Conservation (phyloP, 2,888 invertebrate species). For the Agrotis clavis region DNA sequence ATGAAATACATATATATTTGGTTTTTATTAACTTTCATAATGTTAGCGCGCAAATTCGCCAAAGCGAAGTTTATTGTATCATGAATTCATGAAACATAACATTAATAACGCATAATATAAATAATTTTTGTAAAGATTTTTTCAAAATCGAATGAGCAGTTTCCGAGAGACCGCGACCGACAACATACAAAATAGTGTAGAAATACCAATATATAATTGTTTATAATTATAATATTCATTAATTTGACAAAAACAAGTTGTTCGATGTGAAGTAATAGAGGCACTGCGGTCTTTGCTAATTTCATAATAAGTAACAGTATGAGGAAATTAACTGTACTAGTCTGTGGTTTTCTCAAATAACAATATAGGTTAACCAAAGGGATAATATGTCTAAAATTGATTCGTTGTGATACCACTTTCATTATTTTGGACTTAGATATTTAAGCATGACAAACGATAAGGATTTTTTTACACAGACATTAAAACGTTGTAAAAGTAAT, state of each 20-base stretch:
- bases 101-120: no score
- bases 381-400: not conserved
- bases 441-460: not conserved
- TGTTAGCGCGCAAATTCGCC: no score
- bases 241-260: conserved; percentile 5
- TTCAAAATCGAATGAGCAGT: no score
- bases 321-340: conserved; percentile 54
- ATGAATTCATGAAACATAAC: no score
- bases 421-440: not conserved
- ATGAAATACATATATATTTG: not conserved
- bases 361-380: conserved; percentile 42
- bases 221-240: not conserved
- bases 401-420: not conserved
- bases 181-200: no score
- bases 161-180: no score
- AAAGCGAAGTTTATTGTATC: no score
- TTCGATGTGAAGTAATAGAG: conserved; percentile 4
- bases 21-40: not conserved
- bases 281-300: conserved; percentile 42
- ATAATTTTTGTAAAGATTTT: no score
- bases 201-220: not conserved
- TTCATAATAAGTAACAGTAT: conserved; percentile 36
- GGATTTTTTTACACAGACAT: not conserved
- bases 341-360: conserved; percentile 64
- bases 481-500: not conserved